Percentiles rank a stretch among this genome's conserved stretches.
phyloP scores from a whole-genome alignment of 2,797 vertebrate genomes.

The Gymnoscopelus microlampas region DNA sequence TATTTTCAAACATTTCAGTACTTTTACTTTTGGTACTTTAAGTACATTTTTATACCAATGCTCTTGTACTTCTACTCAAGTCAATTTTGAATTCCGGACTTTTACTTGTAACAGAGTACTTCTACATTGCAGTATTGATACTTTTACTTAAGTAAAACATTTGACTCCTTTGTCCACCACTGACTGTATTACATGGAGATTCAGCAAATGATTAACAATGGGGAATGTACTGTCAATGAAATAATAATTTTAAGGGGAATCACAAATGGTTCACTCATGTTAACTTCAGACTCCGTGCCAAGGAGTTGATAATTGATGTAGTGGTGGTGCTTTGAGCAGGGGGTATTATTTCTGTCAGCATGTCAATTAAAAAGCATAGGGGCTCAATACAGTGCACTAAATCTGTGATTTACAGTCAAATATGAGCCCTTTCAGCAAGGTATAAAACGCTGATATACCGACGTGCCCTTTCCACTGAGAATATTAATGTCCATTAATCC shows the following conservation, averaged over 20 bases:
- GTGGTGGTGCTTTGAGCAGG: neutral
- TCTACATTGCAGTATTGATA: too few relatives aligned
- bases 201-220: neutral
- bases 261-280: neutral
- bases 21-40: too few relatives aligned
- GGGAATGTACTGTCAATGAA: neutral
- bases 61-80: too few relatives aligned
- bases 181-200: neutral
- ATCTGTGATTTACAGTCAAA: slow-evolving; percentile 35
- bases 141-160: too few relatives aligned
- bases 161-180: too few relatives aligned
- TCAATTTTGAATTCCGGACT: too few relatives aligned
- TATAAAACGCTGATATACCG: slow-evolving; percentile 49
- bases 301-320: neutral
- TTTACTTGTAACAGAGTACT: too few relatives aligned
- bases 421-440: slow-evolving; percentile 12
- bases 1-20: too few relatives aligned
- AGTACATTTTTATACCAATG: too few relatives aligned
- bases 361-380: slow-evolving; percentile 20
- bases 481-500: slow-evolving; percentile 53
- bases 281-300: neutral
- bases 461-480: slow-evolving; percentile 33
- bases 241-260: neutral
- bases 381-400: slow-evolving; percentile 23
- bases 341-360: slow-evolving; percentile 9